Evolutionary conservation across 2,888 invertebrate genomes (phyloP).

Genomic region (Atethmia centrago): DNA sequence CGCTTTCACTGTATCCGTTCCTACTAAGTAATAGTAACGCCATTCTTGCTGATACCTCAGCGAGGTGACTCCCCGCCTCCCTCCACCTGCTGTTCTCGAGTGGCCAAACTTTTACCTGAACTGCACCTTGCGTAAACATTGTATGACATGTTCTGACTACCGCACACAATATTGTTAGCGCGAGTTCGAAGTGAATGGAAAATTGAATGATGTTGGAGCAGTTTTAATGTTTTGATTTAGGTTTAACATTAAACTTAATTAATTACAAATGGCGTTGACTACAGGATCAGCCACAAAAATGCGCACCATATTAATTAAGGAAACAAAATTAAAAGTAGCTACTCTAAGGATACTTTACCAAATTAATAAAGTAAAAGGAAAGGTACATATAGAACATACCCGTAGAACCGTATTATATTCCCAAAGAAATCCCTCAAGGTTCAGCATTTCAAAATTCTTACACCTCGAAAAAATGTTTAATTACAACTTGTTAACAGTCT

Average conservation of each 20-base stretch:
- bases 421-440: slow-evolving; percentile 52
- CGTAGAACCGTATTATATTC: slow-evolving; percentile 43
- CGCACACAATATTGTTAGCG: slow-evolving; percentile 19
- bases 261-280: background rate
- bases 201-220: slow-evolving; percentile 26
- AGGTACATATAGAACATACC: slow-evolving; percentile 44
- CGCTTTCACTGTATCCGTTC: background rate
- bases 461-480: slow-evolving; percentile 58
- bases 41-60: slow-evolving; percentile 47
- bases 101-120: slow-evolving; percentile 54
- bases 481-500: slow-evolving; percentile 60
- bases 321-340: slow-evolving; percentile 40
- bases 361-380: slow-evolving; percentile 46
- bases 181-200: slow-evolving; percentile 23
- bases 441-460: slow-evolving; percentile 44
- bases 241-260: slow-evolving; percentile 11
- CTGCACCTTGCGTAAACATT: slow-evolving; percentile 50
- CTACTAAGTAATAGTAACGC: slow-evolving; percentile 30
- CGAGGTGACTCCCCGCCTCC: background rate
- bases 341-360: slow-evolving; percentile 25
- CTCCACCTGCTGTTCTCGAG: slow-evolving; percentile 18
- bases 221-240: slow-evolving; percentile 11
- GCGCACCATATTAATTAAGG: slow-evolving; percentile 26
- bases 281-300: slow-evolving; percentile 21
- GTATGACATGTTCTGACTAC: slow-evolving; percentile 45